These are phyloP conservation scores for Gorilla gorilla DNA, from an alignment of 2,113 vertebrate species.

Conservation along the genomic window DNA sequence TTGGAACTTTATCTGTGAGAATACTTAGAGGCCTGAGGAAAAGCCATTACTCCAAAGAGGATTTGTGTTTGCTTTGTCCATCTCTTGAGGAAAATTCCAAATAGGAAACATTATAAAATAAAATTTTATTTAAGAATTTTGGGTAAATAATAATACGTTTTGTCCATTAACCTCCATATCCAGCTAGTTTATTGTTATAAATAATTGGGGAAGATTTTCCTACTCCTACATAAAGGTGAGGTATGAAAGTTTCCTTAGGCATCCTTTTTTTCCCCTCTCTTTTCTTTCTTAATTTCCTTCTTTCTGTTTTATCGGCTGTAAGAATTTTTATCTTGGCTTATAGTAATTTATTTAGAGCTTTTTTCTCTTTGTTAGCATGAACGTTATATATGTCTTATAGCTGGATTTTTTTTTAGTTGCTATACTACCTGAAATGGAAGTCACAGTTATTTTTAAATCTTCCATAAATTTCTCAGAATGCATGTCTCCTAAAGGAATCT, in stretches of 20 bases:
- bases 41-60: neutral
- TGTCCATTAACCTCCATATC: neutral
- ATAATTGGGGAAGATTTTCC: neutral
- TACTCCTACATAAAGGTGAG: neutral
- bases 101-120: neutral
- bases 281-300: neutral
- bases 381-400: neutral
- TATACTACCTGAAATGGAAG: neutral
- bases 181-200: neutral
- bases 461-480: neutral
- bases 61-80: neutral
- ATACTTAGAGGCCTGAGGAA: neutral
- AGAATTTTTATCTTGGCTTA: neutral
- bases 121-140: neutral
- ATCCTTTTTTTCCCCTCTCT: neutral
- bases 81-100: neutral
- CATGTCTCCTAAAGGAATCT: neutral
- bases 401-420: neutral
- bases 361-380: neutral
- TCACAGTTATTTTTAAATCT: neutral
- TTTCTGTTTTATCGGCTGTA: neutral
- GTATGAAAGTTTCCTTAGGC: neutral
- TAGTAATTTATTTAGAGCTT: neutral
- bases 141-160: neutral
- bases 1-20: neutral